A percentile compares a stretch with the other conserved stretches of the same genome.
Evolutionary conservation across 1,140 invertebrate species (phyloP).

Genomic region (Lethocerus indicus): DNA sequence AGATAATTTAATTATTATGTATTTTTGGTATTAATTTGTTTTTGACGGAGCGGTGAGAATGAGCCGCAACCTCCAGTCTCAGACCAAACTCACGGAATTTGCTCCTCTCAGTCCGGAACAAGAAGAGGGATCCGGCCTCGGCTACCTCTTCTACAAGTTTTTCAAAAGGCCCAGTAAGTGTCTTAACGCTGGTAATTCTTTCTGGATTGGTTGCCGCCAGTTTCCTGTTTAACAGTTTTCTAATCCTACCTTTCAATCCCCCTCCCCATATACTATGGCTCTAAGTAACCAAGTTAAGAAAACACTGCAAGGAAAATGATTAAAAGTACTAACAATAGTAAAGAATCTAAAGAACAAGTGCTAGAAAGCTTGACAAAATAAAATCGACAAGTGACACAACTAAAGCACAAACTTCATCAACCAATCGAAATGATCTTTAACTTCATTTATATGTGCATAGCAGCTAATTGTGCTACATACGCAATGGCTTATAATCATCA

Average conservation of each 20-base stretch:
- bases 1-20: no score
- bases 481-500: no score
- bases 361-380: no score
- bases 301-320: neutral
- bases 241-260: neutral
- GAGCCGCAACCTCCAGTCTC: constrained; percentile 47
- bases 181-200: neutral
- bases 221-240: neutral
- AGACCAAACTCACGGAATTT: constrained; percentile 56
- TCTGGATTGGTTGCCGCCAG: neutral
- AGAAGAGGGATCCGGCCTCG: constrained; percentile 31
- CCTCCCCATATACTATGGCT: neutral
- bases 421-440: no score
- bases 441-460: no score
- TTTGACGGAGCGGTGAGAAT: no score
- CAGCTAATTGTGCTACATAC: no score
- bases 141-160: constrained; percentile 37
- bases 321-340: no score
- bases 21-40: no score
- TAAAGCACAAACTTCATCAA: no score
- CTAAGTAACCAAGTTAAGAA: neutral
- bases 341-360: neutral
- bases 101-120: constrained; percentile 48
- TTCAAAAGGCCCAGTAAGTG: constrained; percentile 21
- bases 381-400: no score